Base-by-base conservation (phyloP, 1,140 invertebrate species). In the Batillaria attramentaria region DNA sequence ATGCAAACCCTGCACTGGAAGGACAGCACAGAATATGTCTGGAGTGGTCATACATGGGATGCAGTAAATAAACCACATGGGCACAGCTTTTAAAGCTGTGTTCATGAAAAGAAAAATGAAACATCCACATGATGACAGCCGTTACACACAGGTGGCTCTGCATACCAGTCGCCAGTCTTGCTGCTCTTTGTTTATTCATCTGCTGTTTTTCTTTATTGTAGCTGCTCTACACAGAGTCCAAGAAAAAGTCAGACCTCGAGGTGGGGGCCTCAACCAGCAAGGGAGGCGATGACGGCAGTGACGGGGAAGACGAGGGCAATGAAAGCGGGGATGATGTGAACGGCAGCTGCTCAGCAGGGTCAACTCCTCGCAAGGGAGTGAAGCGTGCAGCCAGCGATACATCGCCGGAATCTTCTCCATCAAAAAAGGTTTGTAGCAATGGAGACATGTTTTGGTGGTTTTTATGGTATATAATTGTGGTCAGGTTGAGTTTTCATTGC, bases 191-290 rank as follows among this genome's bases (percentile, higher is more conserved):
- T n/a, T n/a, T n/a, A n/a, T n/a, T 50, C 35, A 13, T 65, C 24
- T 75, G 16, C 35, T 33, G 20, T 69, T 65, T 18, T 76, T 20
- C 68, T 76, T 28, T 57, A 24, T 77, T 80, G 24, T 72, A 90
- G 89, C 77, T 79, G n/a, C 76, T 91, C 41, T 90, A 86, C 75
- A 80, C 86, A 73, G 85, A 88, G 70, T 90, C 89, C n/a, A 90
- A 90, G 79, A 87, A 89, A 60, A 86, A 83, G 31, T 84, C 85
- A 31, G 88, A 90, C 54, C 54, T 87, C 41, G 79, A 88, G 43
- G 75, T 87, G 3, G 81, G 79, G n/a, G 76, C 80, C 24, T 85
- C 84, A 50, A 77, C 83, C 70, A 77, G 79, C n/a, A 85, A 79
- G 31, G 81, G 62, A 60, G 78, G 80, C 20, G 69, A 76, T 66